Evolutionary conservation across 2,113 vertebrate genomes (phyloP).

Genomic region (Microcebus tavaratra): DNA sequence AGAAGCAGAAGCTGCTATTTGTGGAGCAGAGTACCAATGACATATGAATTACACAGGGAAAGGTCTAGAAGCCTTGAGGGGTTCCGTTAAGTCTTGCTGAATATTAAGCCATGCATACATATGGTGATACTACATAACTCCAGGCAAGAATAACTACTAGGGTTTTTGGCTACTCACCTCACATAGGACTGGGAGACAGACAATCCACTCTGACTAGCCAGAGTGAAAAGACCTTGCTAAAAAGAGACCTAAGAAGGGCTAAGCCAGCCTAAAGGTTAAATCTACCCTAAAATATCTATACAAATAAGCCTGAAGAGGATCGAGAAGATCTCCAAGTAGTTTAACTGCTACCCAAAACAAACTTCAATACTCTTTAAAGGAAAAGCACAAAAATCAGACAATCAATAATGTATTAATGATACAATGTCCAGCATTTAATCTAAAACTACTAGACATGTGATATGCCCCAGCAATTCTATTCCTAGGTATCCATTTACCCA

Average conservation of each 20-base stretch:
- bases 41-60: not conserved
- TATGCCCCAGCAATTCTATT: not conserved
- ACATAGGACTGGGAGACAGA: not conserved
- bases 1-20: not conserved
- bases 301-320: not conserved
- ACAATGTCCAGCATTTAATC: not conserved
- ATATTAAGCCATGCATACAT: not conserved
- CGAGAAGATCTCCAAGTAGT: not conserved
- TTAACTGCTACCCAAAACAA: not conserved
- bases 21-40: not conserved
- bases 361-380: not conserved
- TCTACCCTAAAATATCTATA: not conserved
- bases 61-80: not conserved
- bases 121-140: not conserved
- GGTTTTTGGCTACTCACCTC: not conserved
- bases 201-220: not conserved
- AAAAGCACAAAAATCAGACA: conserved; percentile 8
- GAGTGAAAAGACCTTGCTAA: not conserved
- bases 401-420: not conserved
- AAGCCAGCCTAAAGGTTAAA: not conserved
- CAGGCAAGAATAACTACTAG: not conserved
- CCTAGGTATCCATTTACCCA: not conserved
- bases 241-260: not conserved
- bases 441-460: conserved; percentile 33
- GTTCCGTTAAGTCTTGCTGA: not conserved